A percentile compares a stretch with the other conserved stretches of the same genome.
phyloP scores from a whole-genome alignment of 2,888 invertebrate genomes.

The Stegophylla sp. region DNA sequence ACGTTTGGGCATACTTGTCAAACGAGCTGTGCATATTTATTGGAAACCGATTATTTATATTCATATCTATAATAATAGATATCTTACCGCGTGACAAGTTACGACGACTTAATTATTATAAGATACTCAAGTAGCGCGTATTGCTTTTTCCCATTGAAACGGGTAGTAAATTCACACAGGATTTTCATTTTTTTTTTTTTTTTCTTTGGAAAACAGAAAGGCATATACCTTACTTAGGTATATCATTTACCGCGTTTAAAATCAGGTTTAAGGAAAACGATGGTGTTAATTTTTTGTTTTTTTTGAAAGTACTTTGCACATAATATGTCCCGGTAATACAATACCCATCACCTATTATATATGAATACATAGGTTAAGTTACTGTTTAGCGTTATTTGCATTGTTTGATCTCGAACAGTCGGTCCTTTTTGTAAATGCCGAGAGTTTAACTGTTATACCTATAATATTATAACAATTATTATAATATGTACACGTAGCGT shows the following conservation, averaged over 20 bases:
- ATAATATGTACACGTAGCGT: background rate
- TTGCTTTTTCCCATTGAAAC: background rate
- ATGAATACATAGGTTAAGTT: background rate
- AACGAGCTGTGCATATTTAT: constrained; percentile 22
- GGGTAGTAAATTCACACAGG: background rate
- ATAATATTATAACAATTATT: constrained; percentile 27
- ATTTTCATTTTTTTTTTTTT: too few species aligned
- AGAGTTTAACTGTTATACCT: constrained; percentile 27
- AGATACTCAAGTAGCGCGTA: background rate
- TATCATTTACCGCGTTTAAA: background rate
- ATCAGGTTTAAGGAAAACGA: background rate
- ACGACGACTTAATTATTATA: constrained; percentile 27
- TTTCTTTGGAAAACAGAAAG: too few species aligned
- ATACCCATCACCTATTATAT: background rate
- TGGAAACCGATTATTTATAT: background rate
- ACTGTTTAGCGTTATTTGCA: background rate
- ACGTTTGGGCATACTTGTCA: constrained; percentile 24
- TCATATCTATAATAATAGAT: background rate
- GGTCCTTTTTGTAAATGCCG: background rate
- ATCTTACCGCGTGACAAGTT: background rate
- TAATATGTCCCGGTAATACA: background rate
- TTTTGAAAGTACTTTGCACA: background rate
- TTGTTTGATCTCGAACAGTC: background rate
- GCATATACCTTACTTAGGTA: too few species aligned
- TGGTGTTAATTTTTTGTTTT: background rate